Conservation (phyloP, 2,797 vertebrate genomes). For the Gila robusta region DNA sequence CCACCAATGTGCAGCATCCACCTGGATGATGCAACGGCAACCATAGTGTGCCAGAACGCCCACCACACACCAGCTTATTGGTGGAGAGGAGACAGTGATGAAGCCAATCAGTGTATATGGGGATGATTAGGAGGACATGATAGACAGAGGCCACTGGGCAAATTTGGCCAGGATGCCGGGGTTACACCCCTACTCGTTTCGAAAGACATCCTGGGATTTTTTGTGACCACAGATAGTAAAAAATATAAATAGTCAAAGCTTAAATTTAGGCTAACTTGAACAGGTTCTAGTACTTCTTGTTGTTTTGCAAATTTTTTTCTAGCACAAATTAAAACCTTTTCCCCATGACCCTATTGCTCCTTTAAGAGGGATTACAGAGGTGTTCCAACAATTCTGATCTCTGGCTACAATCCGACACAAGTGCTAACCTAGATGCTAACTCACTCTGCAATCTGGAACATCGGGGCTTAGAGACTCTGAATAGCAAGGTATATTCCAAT, state of each 20-base stretch:
- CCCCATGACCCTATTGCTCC: constrained; percentile 71
- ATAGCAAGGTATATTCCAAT: constrained; percentile 18
- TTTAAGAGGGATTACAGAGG: constrained; percentile 74
- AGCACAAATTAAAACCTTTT: constrained; percentile 68
- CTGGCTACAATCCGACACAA: constrained; percentile 59
- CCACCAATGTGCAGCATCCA: no score
- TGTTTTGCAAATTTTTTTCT: neutral
- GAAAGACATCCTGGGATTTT: no score
- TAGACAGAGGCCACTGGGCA: no score
- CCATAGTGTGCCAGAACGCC: no score
- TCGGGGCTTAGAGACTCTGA: constrained; percentile 20
- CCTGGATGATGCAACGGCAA: no score
- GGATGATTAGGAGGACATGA: no score
- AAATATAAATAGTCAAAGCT: neutral
- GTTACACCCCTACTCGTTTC: no score
- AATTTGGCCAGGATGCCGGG: no score
- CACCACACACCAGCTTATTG: no score
- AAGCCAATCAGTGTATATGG: no score
- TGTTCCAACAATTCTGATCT: constrained; percentile 70
- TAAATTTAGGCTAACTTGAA: neutral
- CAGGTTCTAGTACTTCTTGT: constrained; percentile 35
- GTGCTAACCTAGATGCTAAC: constrained; percentile 40
- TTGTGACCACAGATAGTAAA: no score
- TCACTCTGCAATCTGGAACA: constrained; percentile 21
- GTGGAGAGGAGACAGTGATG: no score